A percentile compares a stretch with the other conserved stretches of the same genome.
phyloP scores from a whole-genome alignment of 2,113 vertebrate genomes.

The Porphyrio hochstetteri region DNA sequence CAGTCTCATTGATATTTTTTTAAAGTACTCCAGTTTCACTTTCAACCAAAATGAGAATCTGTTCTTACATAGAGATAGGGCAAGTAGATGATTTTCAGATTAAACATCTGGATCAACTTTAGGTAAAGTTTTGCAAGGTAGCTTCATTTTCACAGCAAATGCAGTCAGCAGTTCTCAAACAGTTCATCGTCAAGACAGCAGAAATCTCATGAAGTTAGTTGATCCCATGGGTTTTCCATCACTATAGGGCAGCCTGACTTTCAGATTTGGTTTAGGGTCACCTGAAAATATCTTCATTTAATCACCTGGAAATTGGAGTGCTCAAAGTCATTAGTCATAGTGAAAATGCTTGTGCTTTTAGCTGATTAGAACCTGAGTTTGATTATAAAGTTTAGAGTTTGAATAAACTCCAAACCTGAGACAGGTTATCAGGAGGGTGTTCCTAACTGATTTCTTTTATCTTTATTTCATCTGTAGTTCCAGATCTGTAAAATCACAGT shows the following conservation, averaged over 20 bases:
- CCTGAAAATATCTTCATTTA: neutral
- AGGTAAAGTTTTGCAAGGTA: neutral
- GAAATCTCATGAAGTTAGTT: neutral
- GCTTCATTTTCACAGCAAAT: neutral
- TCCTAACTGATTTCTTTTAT: conserved; percentile 10
- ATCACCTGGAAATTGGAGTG: neutral
- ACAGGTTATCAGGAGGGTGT: neutral
- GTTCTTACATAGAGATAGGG: neutral
- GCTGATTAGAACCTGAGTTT: neutral
- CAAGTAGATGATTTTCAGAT: neutral
- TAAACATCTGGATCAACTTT: neutral
- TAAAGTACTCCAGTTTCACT: neutral
- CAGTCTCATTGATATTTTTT: neutral
- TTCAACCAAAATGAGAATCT: neutral
- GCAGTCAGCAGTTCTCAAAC: neutral
- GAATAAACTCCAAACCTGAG: neutral
- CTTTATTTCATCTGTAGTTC: conserved; percentile 30
- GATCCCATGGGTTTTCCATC: neutral
- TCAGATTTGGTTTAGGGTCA: neutral
- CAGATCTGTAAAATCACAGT: conserved; percentile 2
- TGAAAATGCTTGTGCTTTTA: neutral
- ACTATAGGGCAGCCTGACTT: neutral
- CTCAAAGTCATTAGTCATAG: neutral
- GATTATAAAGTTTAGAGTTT: neutral
- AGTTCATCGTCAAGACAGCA: neutral